These are phyloP conservation scores for Lepidocyrtoides sp. DNA, from an alignment of 2,888 invertebrate genomes.

Conservation along the genomic window DNA sequence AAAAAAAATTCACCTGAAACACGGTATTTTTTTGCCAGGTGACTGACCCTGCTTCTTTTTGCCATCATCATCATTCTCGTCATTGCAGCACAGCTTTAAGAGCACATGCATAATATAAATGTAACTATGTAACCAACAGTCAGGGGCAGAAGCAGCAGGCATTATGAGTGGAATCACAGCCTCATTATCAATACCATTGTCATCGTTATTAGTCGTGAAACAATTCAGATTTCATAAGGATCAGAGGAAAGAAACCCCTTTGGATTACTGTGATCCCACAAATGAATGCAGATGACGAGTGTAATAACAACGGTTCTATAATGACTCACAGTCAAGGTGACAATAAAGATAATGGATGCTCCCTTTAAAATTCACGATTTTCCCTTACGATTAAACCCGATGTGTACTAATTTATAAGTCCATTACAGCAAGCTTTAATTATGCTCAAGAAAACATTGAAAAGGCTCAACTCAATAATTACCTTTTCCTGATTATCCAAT, in stretches of 20 bases:
- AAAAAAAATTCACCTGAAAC: conserved; percentile 66
- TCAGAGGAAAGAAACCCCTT: neutral
- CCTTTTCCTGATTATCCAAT: neutral
- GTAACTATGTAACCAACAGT: neutral
- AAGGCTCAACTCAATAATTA: conserved; percentile 30
- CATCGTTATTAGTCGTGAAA: conserved; percentile 50
- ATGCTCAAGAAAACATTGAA: neutral
- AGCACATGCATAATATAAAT: neutral
- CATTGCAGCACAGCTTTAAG: neutral
- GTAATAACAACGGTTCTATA: conserved; percentile 11
- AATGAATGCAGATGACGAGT: neutral
- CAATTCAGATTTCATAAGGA: conserved; percentile 72
- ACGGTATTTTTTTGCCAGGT: conserved; percentile 76
- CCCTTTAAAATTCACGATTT: conserved; percentile 14
- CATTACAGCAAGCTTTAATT: neutral
- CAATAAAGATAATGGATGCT: neutral
- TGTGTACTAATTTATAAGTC: no score
- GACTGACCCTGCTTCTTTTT: conserved; percentile 76
- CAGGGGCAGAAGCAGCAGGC: conserved; percentile 35
- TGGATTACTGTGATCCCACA: neutral
- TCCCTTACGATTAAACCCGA: neutral
- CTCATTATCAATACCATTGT: conserved; percentile 72
- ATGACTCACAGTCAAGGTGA: neutral
- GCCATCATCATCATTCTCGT: conserved; percentile 61
- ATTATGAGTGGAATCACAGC: conserved; percentile 47